A percentile compares a stretch with the other conserved stretches of the same genome.
Evolutionary conservation across 2,797 vertebrate species (phyloP).

Genomic region (Spinibarbus caldwelli): DNA sequence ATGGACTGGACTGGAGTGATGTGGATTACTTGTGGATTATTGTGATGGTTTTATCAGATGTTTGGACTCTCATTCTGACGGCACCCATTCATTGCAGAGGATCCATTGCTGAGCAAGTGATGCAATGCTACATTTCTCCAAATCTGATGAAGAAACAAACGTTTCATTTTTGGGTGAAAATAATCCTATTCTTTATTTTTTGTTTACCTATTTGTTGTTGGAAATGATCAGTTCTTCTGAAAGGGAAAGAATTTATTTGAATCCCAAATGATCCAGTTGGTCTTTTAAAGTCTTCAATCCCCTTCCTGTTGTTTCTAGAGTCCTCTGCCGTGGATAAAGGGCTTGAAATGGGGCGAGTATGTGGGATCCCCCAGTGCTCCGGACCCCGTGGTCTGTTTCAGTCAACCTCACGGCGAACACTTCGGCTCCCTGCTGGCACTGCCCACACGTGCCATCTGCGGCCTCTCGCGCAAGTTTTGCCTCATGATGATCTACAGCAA

Average conservation of each 20-base stretch:
- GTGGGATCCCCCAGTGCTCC: slow-evolving; percentile 95
- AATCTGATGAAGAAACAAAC: background rate
- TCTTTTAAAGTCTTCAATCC: background rate
- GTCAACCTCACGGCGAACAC: slow-evolving; percentile 92
- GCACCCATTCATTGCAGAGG: no score
- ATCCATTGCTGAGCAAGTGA: background rate
- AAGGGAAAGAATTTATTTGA: background rate
- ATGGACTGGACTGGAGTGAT: no score
- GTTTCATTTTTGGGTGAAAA: no score
- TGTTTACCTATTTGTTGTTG: background rate
- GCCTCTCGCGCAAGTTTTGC: slow-evolving; percentile 94
- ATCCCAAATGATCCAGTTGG: background rate
- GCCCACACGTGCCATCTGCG: slow-evolving; percentile 94
- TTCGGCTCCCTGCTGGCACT: slow-evolving; percentile 93
- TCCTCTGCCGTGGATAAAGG: slow-evolving; percentile 95
- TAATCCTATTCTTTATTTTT: background rate
- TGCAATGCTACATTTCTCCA: background rate
- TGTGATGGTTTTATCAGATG: no score
- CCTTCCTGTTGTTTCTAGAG: slow-evolving; percentile 76
- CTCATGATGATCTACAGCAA: slow-evolving; percentile 99
- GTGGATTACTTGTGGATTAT: no score
- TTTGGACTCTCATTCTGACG: no score
- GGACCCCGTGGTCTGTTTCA: slow-evolving; percentile 96
- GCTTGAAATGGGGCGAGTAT: slow-evolving; percentile 97
- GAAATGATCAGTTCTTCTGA: background rate